Base-by-base conservation (phyloP, 2,113 vertebrate species). In the Pagrus major region DNA sequence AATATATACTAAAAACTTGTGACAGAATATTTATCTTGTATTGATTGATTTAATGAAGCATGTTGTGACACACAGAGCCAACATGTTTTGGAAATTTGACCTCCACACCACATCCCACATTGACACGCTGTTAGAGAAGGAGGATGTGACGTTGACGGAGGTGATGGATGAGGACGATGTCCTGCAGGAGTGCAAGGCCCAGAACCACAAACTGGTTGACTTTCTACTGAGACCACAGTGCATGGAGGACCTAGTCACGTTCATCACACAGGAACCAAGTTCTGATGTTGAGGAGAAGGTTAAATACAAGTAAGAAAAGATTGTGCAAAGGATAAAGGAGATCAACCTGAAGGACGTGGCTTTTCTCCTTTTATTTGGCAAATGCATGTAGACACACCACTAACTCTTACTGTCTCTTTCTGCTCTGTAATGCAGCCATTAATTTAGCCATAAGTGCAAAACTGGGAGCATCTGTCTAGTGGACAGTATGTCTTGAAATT, bases 31-130 rank as follows among this genome's bases (percentile, higher is more conserved):
- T 52, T 0, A 37, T 21, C 16, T 39, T 54, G 42, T 47, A 9
- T 63, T 58, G 4, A 23, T 46, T 37, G n/a, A n/a, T n/a, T 11
- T 41, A 31, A 44, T 60, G 15, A 54, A n/a, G n/a, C n/a, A n/a
- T n/a, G n/a, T n/a, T n/a, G n/a, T n/a, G n/a, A n/a, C n/a, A n/a
- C n/a, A n/a, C n/a, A 98, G 96, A 95, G 90, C 91, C 96, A 97
- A 94, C 93, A 99, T 99, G 98, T 99, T 99, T 97, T 99, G 98
- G 98, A 99, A 99, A 95, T 99, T 99, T 93, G 98, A 99, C 93
- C 97, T 99, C 78, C 98, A 99, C 92, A 98, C 98, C 52, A 98
- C 98, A 91, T 99, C 98, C 64, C 98, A 99, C 94, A 98, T 99
- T 91, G 98, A 99, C 95, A 98, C 98, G 0, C 96, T 99, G 86